These are phyloP conservation scores for Psilopsiagon aurifrons DNA, from an alignment of 2,113 vertebrate species.

Conservation along the genomic window DNA sequence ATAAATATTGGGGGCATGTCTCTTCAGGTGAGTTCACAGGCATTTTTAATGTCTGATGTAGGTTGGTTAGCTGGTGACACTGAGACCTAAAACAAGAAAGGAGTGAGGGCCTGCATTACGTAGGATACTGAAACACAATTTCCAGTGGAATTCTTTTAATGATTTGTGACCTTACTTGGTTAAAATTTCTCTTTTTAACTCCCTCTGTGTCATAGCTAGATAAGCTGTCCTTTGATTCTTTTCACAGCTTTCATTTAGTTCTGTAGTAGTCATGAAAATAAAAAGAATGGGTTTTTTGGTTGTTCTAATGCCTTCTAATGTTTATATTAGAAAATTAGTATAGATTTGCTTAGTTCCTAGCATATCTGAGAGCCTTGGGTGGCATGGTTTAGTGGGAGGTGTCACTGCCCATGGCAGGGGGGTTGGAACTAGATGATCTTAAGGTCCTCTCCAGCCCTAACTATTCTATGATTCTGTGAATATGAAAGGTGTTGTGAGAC, in stretches of 20 bases:
- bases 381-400: too few relatives aligned
- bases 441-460: too few relatives aligned
- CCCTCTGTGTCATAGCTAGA: neutral
- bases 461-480: neutral
- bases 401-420: too few relatives aligned
- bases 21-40: neutral
- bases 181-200: neutral
- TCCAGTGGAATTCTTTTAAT: neutral
- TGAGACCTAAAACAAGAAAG: neutral
- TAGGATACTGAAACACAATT: neutral
- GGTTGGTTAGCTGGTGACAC: neutral
- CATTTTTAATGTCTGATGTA: neutral
- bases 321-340: neutral
- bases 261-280: neutral
- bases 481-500: neutral
- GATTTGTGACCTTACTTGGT: neutral
- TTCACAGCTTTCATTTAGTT: neutral
- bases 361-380: neutral
- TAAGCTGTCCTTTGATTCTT: neutral
- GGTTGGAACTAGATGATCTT: too few relatives aligned
- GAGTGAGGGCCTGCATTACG: rapidly evolving
- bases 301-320: neutral
- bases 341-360: neutral
- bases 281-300: neutral
- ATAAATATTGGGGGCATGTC: neutral